A percentile compares a stretch with the other conserved stretches of the same genome.
Conservation (phyloP, 2,113 vertebrate genomes). For the Marmota monax region DNA sequence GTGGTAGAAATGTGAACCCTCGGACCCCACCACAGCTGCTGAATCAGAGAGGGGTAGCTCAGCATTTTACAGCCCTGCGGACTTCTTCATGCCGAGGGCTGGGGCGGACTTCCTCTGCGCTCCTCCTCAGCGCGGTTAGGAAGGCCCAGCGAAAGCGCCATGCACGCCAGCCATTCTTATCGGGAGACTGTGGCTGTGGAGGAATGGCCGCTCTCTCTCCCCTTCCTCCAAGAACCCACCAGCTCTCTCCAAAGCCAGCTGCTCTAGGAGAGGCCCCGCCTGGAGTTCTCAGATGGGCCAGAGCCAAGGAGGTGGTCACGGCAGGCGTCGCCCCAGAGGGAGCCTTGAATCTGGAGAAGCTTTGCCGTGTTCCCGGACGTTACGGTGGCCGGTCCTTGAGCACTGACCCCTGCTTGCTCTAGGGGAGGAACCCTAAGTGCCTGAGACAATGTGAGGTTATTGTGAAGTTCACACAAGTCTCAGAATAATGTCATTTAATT, state of each 20-base stretch:
- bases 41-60: not conserved
- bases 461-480: not conserved
- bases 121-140: not conserved
- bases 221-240: not conserved
- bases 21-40: not conserved
- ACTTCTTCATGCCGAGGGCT: not conserved
- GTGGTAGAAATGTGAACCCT: not conserved
- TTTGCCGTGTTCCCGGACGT: not conserved
- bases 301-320: not conserved
- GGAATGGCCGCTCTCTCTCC: not conserved
- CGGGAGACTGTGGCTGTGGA: not conserved
- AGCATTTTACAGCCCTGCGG: not conserved
- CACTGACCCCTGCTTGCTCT: not conserved
- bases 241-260: not conserved
- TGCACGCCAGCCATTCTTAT: not conserved
- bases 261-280: not conserved
- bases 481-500: not conserved
- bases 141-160: not conserved
- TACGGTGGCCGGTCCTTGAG: not conserved
- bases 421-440: not conserved
- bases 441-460: not conserved
- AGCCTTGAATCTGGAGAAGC: not conserved
- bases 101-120: not conserved
- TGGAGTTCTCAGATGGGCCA: not conserved
- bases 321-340: rapidly evolving